Base-by-base conservation (phyloP, 2,888 invertebrate species). In the Allacma fusca region DNA sequence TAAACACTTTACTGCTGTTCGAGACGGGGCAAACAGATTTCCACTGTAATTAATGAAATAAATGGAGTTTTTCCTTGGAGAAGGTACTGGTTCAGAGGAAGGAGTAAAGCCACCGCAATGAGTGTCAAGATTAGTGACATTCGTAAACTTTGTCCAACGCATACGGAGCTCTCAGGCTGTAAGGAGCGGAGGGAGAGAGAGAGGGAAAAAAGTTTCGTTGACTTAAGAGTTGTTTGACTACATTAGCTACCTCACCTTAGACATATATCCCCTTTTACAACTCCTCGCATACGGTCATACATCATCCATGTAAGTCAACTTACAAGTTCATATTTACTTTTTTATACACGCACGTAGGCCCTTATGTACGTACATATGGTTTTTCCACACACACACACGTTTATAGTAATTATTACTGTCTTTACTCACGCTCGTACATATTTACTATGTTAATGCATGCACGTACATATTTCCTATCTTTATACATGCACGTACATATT, bases 41-140 rank as follows among this genome's bases (percentile, higher is more conserved):
- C 50, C 50, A 50, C 50, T 50, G 50, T 50, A 50, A 50, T 50
- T 50, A 50, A 50, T 50, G 50, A 12, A 50, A 50, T 50, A 50
- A 50, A 50, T 50, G 50, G 50, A n/a, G 9, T 19, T 50, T 34
- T 50, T 50, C 50, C 19, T 50, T 50, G 1, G 50, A 50, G 16
- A 50, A 16, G 50, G 50, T 50, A 50, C 1, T 50, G 16, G 50
- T 50, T 12, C 2, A 50, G 13, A 50, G 50, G 50, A 50, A 1
- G 50, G 50, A 50, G 50, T 16, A 50, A 50, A 50, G n/a, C 50
- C 9, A 50, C 7, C 5, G 50, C 50, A 50, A 50, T 50, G 50
- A 50, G 50, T 50, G 50, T 50, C 50, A 50, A 50, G 50, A 50
- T 50, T 50, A 50, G 50, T 50, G 50, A 50, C 50, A 50, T 50